Evolutionary conservation across 2,797 vertebrate species (phyloP).

Genomic region (Gymnoscopelus braueri): DNA sequence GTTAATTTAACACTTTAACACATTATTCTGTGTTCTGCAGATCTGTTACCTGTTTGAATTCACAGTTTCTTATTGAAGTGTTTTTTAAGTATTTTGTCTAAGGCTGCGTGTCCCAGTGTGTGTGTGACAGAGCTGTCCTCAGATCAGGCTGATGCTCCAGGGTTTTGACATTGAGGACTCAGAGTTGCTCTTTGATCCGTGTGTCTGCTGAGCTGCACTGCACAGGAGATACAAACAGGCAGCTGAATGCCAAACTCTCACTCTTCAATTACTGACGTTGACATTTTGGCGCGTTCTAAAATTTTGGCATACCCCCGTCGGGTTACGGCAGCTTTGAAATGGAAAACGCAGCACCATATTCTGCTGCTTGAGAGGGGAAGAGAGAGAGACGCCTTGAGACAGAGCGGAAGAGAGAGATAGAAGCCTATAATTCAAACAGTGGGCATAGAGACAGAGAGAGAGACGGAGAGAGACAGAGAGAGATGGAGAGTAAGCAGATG

Average conservation of each 20-base stretch:
- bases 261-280: slow-evolving; percentile 52
- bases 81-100: not conserved
- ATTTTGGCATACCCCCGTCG: slow-evolving; percentile 33
- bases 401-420: slow-evolving; percentile 47
- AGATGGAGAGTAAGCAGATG: not conserved
- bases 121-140: slow-evolving; percentile 20
- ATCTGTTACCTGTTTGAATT: no score
- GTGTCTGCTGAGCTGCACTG: slow-evolving; percentile 35
- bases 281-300: slow-evolving; percentile 42
- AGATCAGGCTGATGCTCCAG: slow-evolving; percentile 42
- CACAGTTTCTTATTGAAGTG: slow-evolving; percentile 3
- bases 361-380: slow-evolving; percentile 46
- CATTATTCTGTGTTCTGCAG: no score
- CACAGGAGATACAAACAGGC: slow-evolving; percentile 30
- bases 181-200: slow-evolving; percentile 43
- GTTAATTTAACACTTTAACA: slow-evolving; percentile 9
- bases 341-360: slow-evolving; percentile 24
- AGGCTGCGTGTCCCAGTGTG: slow-evolving; percentile 27
- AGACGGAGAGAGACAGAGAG: not conserved
- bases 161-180: slow-evolving; percentile 44
- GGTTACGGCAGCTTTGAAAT: slow-evolving; percentile 61
- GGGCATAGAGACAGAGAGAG: not conserved
- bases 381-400: slow-evolving; percentile 51
- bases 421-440: slow-evolving; percentile 66
- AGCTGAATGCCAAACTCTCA: slow-evolving; percentile 46